phyloP scores from a whole-genome alignment of 2,113 vertebrate species.

The Hippolais icterina region DNA sequence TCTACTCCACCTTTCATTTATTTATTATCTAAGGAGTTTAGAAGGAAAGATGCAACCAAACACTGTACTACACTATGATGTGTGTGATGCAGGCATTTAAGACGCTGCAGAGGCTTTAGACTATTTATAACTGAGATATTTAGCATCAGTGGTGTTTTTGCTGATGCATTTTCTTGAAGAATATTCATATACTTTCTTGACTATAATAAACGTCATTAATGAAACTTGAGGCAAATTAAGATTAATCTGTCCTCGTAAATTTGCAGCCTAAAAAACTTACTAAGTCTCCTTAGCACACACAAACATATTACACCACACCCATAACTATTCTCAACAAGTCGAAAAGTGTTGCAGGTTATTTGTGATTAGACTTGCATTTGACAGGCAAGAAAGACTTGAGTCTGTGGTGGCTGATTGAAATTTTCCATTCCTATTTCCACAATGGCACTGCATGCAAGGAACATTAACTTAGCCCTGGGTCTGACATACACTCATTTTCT shows the following conservation, averaged over 20 bases:
- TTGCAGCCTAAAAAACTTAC: not conserved
- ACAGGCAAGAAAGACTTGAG: not conserved
- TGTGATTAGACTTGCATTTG: conserved; percentile 41
- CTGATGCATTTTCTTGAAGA: not conserved
- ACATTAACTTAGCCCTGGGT: not conserved
- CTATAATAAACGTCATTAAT: not conserved
- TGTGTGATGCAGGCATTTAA: not conserved
- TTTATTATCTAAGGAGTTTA: not conserved
- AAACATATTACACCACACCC: conserved; percentile 33
- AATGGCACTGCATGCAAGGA: not conserved
- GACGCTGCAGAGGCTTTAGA: not conserved
- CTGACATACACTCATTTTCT: not conserved
- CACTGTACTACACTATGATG: not conserved
- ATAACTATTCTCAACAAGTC: conserved; percentile 30
- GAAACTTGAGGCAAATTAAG: not conserved
- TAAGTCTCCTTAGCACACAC: not conserved
- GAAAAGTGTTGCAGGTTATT: conserved; percentile 39
- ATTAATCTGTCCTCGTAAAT: not conserved
- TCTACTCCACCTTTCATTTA: not conserved
- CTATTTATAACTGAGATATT: not conserved
- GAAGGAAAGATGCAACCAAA: not conserved
- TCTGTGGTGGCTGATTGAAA: not conserved
- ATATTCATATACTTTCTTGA: not conserved
- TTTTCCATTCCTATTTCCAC: not conserved
- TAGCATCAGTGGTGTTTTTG: not conserved